Percentiles rank a stretch among this genome's conserved stretches.
phyloP scores from a whole-genome alignment of 2,113 vertebrate genomes.

The Brachyhypopomus gauderio region DNA sequence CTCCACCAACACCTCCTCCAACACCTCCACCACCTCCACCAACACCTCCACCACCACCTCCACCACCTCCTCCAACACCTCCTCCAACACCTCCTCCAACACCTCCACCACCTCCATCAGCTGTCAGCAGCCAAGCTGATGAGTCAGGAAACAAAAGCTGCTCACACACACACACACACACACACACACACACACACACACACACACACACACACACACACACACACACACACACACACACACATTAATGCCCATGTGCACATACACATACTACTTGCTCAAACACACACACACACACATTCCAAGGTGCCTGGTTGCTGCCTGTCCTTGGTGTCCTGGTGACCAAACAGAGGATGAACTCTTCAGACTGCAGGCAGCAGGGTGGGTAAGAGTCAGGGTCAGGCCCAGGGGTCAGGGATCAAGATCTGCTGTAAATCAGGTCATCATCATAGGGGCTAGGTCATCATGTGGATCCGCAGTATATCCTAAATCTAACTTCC shows the following conservation, averaged over 20 bases:
- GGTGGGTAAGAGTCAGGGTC: no score
- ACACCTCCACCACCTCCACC: no score
- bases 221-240: neutral
- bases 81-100: no score
- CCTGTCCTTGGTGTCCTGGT: slow-evolving; percentile 67
- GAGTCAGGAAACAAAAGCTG: slow-evolving; percentile 47
- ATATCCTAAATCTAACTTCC: no score
- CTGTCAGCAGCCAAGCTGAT: slow-evolving; percentile 42
- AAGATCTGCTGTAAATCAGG: neutral
- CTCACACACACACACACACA: slow-evolving; percentile 49
- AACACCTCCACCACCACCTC: no score
- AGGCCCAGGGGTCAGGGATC: no score
- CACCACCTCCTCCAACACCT: no score
- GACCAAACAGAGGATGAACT: slow-evolving; percentile 53
- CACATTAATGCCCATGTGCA: no score
- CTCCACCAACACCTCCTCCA: no score
- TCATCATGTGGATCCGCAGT: slow-evolving; percentile 38
- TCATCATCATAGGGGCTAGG: no score
- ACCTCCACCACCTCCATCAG: slow-evolving; percentile 50
- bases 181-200: slow-evolving; percentile 22
- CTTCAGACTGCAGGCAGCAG: no score
- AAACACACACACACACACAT: neutral
- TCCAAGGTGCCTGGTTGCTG: slow-evolving; percentile 43
- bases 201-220: slow-evolving; percentile 28
- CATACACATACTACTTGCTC: no score